A percentile compares a stretch with the other conserved stretches of the same genome.
Conservation (phyloP, 2,113 vertebrate species). For the Siniperca knerii region DNA sequence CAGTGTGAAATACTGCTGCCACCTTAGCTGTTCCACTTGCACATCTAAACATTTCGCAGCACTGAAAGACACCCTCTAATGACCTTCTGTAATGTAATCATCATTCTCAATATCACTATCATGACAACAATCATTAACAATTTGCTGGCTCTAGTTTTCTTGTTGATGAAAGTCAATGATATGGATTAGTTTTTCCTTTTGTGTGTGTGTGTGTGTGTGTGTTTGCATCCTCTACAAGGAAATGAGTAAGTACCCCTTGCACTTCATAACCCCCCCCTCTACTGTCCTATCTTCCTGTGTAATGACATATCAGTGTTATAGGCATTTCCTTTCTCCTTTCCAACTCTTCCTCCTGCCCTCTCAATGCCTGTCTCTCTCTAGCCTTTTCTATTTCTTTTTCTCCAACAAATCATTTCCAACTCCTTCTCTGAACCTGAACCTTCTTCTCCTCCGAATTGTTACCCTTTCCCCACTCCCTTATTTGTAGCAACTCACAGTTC, state of each 20-base stretch:
- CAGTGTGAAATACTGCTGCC: conserved; percentile 16
- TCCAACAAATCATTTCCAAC: conserved; percentile 27
- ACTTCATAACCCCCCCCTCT: conserved; percentile 28
- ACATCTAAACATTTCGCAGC: conserved; percentile 14
- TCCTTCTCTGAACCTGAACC: conserved; percentile 19
- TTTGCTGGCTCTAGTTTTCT: conserved; percentile 56
- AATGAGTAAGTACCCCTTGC: conserved; percentile 41
- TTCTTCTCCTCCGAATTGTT: conserved; percentile 28
- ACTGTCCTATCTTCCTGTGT: not conserved
- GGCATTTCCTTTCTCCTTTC: conserved; percentile 9
- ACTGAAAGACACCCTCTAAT: conserved; percentile 37
- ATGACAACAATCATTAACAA: conserved; percentile 65
- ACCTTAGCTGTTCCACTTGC: conserved; percentile 11
- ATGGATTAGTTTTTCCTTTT: conserved; percentile 53
- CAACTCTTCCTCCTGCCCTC: not conserved
- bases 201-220: conserved; percentile 9
- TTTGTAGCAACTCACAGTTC: conserved; percentile 87
- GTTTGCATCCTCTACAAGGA: conserved; percentile 20
- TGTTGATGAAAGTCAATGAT: conserved; percentile 71
- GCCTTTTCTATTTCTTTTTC: not conserved
- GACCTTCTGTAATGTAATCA: conserved; percentile 71
- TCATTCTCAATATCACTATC: conserved; percentile 71
- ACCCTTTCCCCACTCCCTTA: conserved; percentile 14
- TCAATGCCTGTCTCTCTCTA: conserved; percentile 6
- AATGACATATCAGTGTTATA: not conserved